Evolutionary conservation across 2,113 vertebrate species (phyloP), one percentile per base, ranked within the genome.

Genomic region (Cinclus cinclus): DNA sequence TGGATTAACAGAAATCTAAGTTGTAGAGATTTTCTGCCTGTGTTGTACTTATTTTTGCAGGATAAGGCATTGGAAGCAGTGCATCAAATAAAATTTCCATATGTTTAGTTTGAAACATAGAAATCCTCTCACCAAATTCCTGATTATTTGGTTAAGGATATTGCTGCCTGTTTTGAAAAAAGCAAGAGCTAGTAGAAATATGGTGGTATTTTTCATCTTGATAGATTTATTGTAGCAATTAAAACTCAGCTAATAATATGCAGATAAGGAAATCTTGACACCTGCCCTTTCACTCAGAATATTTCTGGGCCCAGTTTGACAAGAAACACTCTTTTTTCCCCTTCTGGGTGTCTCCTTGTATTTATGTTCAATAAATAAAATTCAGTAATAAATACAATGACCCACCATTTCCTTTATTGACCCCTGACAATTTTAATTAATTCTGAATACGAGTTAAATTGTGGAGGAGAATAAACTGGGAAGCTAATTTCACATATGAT

Each of bases 171-270:
- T 37, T 84, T 65, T 62, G 35, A 62, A 60, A 53, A 83, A 83
- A 68, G 7, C 75, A 83, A 60, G 33, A 70, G 13, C 24, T 77
- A 31, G 44, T 65, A 83, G 64, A 89, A 70, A 73, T 85, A 5
- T 0, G 0, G 25, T 7, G 11, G n/a, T 63, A 69, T 79, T 89
- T 89, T 77, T 47, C 37, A 3, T 81, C 22, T 35, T 68, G 42
- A 33, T 60, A 67, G 84, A 81, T 96, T 96, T 95, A 92, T 84
- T 81, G 39, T 35, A 56, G 58, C 55, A 75, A 92, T 93, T 95
- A 75, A 92, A 92, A 59, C 13, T 81, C 80, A 65, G 22, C 46
- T 88, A 84, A 65, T 83, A 83, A 74, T 69, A 87, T 25, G 33
- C 28, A 82, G 86, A 77, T 91, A 90, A 94, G 37, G 31, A 87